Conservation (phyloP, 2,113 vertebrate genomes). For the Lasiurus cinereus region DNA sequence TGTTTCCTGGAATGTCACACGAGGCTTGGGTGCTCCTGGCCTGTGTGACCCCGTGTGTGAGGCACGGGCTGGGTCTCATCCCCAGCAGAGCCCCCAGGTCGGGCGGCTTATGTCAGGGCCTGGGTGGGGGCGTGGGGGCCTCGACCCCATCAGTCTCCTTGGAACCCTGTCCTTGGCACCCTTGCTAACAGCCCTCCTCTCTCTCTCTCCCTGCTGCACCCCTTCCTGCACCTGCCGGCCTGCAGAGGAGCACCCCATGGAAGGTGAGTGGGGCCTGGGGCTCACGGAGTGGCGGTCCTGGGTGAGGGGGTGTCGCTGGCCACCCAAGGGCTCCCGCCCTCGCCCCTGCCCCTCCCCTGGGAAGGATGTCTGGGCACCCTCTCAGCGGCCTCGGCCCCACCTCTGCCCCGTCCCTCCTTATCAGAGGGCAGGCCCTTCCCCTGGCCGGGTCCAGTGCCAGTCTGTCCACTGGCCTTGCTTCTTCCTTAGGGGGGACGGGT, state of each 20-base stretch:
- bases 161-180: background rate
- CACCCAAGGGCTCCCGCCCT: background rate
- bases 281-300: background rate
- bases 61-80: background rate
- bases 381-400: background rate
- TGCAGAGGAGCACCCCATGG: conserved; percentile 82
- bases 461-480: background rate
- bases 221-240: conserved; percentile 47
- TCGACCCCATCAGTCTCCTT: background rate
- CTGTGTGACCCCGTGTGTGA: background rate
- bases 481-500: background rate
- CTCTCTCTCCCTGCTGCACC: conserved; percentile 2
- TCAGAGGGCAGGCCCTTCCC: background rate
- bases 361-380: background rate
- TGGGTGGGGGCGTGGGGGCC: background rate
- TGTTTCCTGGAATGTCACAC: background rate
- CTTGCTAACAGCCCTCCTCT: conserved; percentile 59
- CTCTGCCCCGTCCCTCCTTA: background rate
- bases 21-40: background rate
- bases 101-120: background rate
- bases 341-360: background rate
- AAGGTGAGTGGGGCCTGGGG: conserved; percentile 77
- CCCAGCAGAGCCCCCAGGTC: too few relatives aligned
- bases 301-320: background rate
- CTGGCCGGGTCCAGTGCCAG: background rate